Conservation (phyloP, 2,797 vertebrate species). For the Loriculus beryllinus region DNA sequence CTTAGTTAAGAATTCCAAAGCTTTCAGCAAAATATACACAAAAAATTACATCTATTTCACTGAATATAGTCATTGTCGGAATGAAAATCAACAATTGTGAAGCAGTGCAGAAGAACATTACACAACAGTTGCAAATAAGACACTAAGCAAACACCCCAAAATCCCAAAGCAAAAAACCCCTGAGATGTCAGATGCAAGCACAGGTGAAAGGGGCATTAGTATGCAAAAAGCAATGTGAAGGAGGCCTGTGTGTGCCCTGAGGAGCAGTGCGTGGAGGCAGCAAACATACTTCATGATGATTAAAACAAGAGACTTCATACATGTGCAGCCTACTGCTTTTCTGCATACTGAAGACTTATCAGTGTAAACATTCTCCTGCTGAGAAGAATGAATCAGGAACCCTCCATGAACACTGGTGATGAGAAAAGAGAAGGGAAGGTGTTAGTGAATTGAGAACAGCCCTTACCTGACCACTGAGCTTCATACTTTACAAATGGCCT, state of each 20-base stretch:
- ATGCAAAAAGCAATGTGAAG: neutral
- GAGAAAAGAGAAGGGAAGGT: neutral
- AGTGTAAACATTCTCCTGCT: neutral
- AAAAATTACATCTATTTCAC: constrained; percentile 62
- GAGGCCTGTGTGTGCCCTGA: neutral
- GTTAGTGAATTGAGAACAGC: constrained; percentile 6
- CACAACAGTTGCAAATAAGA: constrained; percentile 31
- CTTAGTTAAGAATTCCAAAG: constrained; percentile 55
- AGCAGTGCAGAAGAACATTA: constrained; percentile 5
- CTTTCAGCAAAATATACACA: constrained; percentile 64
- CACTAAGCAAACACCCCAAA: neutral
- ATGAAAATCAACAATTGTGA: constrained; percentile 52
- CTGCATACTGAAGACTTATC: neutral
- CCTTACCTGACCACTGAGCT: constrained; percentile 30
- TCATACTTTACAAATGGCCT: constrained; percentile 56
- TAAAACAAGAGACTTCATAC: neutral
- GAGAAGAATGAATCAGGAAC: constrained; percentile 9
- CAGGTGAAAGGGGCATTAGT: neutral
- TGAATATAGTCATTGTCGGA: constrained; percentile 36
- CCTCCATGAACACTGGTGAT: neutral
- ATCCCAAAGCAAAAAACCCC: neutral
- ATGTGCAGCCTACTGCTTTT: neutral
- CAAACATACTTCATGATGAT: neutral
- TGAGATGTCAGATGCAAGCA: neutral
- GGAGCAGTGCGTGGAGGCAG: neutral